Percentiles rank a stretch among this genome's conserved stretches.
phyloP scores from a whole-genome alignment of 2,113 vertebrate species.

The Phylloscopus trochilus region DNA sequence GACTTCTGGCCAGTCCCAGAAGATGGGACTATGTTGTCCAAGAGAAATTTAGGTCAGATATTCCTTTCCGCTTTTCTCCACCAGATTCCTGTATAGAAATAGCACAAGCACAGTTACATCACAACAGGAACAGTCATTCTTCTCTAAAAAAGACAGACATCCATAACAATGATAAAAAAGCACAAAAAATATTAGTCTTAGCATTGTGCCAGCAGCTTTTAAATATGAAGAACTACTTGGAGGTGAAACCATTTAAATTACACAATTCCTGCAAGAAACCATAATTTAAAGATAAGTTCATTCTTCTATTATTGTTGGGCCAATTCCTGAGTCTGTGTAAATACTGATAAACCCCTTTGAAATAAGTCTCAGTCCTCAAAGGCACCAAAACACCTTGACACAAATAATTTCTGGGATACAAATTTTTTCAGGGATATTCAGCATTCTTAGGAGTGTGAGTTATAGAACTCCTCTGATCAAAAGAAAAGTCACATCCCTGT shows the following conservation, averaged over 20 bases:
- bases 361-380: not conserved
- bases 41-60: not conserved
- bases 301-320: not conserved
- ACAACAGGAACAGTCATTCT: not conserved
- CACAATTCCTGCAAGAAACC: not conserved
- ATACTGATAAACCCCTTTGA: not conserved
- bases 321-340: not conserved
- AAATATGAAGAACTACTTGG: not conserved
- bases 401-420: not conserved
- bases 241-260: not conserved
- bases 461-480: not conserved
- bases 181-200: conserved; percentile 36
- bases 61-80: not conserved
- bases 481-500: not conserved
- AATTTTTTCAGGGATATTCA: not conserved
- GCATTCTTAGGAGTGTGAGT: not conserved
- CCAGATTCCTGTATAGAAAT: not conserved
- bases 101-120: not conserved
- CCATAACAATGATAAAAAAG: not conserved
- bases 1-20: not conserved
- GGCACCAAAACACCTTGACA: not conserved
- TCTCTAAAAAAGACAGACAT: not conserved
- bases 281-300: not conserved
- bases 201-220: not conserved
- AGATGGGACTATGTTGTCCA: not conserved